phyloP scores from a whole-genome alignment of 2,888 invertebrate genomes.

The Flexamia atlantica region DNA sequence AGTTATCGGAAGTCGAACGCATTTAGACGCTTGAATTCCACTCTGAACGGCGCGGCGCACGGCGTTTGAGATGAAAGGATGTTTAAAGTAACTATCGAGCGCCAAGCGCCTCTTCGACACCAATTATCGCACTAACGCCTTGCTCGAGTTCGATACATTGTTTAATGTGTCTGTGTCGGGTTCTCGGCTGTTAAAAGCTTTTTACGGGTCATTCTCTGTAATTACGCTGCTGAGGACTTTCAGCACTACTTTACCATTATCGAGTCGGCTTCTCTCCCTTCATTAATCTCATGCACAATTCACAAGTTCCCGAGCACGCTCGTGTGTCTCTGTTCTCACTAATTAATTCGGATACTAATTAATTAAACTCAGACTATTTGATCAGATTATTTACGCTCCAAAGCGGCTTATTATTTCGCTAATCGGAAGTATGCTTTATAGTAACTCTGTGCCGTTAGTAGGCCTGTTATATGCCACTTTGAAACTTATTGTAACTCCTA shows the following conservation, averaged over 20 bases:
- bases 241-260: conserved; percentile 39
- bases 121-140: conserved; percentile 19
- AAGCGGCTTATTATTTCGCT: neutral
- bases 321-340: neutral
- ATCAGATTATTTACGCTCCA: neutral
- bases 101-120: neutral
- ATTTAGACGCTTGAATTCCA: neutral
- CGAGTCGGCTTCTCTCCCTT: conserved; percentile 29
- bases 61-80: conserved; percentile 11
- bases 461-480: no score
- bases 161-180: conserved; percentile 22
- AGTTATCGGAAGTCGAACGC: neutral
- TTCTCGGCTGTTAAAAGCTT: conserved; percentile 43
- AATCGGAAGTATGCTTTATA: no score
- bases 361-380: neutral
- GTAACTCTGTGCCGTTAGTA: no score
- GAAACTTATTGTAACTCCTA: no score
- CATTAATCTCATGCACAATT: conserved; percentile 32
- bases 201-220: conserved; percentile 34
- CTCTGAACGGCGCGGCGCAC: neutral
- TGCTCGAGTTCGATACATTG: conserved; percentile 39
- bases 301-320: conserved; percentile 21
- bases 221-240: conserved; percentile 25
- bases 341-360: conserved; percentile 12
- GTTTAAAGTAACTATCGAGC: conserved; percentile 10